A percentile compares a stretch with the other conserved stretches of the same genome.
Conservation (phyloP, 2,797 vertebrate species). For the Pangasius mekongensis region DNA sequence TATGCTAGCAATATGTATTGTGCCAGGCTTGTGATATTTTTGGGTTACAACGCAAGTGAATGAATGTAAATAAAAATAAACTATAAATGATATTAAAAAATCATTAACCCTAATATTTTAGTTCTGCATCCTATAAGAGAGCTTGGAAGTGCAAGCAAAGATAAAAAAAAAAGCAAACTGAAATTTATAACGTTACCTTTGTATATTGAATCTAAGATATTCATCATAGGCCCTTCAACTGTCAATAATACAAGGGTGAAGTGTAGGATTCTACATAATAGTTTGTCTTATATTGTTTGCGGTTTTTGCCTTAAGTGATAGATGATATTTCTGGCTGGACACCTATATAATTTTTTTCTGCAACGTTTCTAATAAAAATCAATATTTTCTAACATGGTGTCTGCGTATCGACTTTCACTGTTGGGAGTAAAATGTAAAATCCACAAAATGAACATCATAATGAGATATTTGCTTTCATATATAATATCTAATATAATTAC, state of each 20-base stretch:
- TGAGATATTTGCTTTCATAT: neutral
- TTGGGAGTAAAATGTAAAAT: neutral
- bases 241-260: conserved; percentile 82
- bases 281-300: conserved; percentile 87
- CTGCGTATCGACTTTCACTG: conserved; percentile 54
- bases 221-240: conserved; percentile 81
- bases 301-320: conserved; percentile 95
- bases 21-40: conserved; percentile 87
- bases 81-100: conserved; percentile 68
- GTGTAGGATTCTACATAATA: conserved; percentile 74
- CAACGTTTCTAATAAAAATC: conserved; percentile 99
- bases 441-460: neutral
- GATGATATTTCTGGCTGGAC: conserved; percentile 95
- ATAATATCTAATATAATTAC: neutral
- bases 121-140: conserved; percentile 77
- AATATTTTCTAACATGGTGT: conserved; percentile 92
- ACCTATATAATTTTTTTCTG: conserved; percentile 97
- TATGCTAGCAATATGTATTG: conserved; percentile 94
- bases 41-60: conserved; percentile 86
- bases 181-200: conserved; percentile 75
- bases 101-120: conserved; percentile 70
- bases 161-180: conserved; percentile 33
- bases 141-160: conserved; percentile 61
- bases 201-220: conserved; percentile 77
- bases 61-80: conserved; percentile 86